Evolutionary conservation across 2,113 vertebrate genomes (phyloP).

Genomic region (Australoheros scitulus): DNA sequence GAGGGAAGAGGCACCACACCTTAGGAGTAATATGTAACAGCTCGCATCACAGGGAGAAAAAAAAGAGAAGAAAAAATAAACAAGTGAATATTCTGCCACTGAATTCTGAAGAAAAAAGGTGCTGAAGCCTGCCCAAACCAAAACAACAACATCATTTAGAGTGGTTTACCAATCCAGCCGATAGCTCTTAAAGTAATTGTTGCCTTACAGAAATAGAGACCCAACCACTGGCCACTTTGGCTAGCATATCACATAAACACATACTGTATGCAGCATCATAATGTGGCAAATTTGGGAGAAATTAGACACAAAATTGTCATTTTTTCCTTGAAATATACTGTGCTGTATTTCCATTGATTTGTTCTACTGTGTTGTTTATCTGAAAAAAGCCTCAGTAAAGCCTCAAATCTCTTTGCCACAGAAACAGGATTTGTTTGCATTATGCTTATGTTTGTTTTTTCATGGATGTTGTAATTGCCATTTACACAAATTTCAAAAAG

Average conservation of each 20-base stretch:
- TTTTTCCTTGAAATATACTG: neutral
- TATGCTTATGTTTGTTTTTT: constrained; percentile 29
- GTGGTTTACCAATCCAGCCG: constrained; percentile 62
- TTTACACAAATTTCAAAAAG: neutral
- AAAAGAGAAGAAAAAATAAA: constrained; percentile 66
- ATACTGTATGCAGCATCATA: constrained; percentile 12
- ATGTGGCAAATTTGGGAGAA: constrained; percentile 16
- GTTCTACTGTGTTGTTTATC: neutral
- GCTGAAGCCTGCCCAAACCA: constrained; percentile 67
- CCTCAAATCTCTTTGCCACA: neutral
- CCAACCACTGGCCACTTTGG: constrained; percentile 43
- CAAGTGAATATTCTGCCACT: constrained; percentile 62
- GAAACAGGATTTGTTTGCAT: neutral
- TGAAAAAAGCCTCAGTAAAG: neutral
- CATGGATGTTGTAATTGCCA: constrained; percentile 18
- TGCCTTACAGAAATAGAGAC: constrained; percentile 49
- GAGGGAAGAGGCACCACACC: constrained; percentile 82
- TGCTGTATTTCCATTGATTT: neutral
- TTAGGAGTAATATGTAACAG: constrained; percentile 78
- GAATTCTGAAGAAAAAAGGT: constrained; percentile 49
- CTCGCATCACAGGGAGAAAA: constrained; percentile 62
- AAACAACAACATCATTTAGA: constrained; percentile 68
- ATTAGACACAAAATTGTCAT: neutral
- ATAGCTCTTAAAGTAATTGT: constrained; percentile 63
- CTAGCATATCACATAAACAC: constrained; percentile 34